These are phyloP conservation scores for Eonycteris spelaea DNA, from an alignment of 2,113 vertebrate species.

Conservation along the genomic window DNA sequence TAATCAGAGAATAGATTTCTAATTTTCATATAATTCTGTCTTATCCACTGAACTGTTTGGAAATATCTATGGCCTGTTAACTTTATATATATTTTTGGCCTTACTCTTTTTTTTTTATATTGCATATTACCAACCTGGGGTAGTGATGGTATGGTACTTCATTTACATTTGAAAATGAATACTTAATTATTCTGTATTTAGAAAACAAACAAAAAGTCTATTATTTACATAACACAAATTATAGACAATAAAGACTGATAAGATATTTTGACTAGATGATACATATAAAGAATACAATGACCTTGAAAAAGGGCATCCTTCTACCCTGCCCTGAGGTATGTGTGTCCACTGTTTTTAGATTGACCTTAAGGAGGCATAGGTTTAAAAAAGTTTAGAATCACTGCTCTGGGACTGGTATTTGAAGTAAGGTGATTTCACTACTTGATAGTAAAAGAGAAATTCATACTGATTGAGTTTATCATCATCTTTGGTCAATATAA, in stretches of 20 bases:
- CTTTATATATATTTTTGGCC: background rate
- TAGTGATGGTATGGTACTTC: background rate
- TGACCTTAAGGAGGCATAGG: background rate
- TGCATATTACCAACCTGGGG: background rate
- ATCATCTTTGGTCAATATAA: constrained; percentile 20
- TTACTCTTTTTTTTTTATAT: constrained; percentile 21
- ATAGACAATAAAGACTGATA: constrained; percentile 8
- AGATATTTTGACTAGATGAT: constrained; percentile 15
- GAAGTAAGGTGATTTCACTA: background rate
- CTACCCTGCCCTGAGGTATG: background rate
- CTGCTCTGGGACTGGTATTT: background rate
- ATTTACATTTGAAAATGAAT: constrained; percentile 28
- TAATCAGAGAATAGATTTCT: constrained; percentile 18
- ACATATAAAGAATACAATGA: constrained; percentile 23
- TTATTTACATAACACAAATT: constrained; percentile 1
- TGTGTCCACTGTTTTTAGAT: background rate
- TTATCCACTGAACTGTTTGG: background rate
- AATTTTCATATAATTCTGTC: constrained; percentile 25
- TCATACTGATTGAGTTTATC: background rate
- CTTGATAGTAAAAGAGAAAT: constrained; percentile 25
- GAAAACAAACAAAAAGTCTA: constrained; percentile 15
- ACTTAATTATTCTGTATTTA: background rate
- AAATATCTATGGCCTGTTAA: constrained; percentile 31
- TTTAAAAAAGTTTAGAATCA: constrained; percentile 15
- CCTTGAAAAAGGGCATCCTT: background rate